These are phyloP conservation scores for Sclerodermus sp. DNA, from an alignment of 2,888 invertebrate species.

Conservation along the genomic window DNA sequence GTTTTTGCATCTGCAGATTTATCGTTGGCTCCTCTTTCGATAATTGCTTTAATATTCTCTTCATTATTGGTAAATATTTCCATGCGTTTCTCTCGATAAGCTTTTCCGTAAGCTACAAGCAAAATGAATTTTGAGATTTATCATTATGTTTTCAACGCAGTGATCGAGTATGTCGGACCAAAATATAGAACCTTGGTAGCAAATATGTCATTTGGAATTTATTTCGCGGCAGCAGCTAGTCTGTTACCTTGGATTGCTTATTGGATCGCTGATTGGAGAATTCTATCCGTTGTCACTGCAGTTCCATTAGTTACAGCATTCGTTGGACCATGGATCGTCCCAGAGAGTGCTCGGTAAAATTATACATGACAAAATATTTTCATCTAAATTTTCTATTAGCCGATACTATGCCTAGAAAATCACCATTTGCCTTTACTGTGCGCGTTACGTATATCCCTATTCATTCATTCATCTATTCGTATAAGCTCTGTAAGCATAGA, in stretches of 20 bases:
- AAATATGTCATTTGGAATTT: slow-evolving; percentile 87
- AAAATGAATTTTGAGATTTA: too few species aligned
- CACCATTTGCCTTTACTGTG: too few species aligned
- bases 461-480: too few species aligned
- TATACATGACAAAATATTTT: too few species aligned
- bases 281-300: slow-evolving; percentile 74
- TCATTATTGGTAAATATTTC: slow-evolving; percentile 76
- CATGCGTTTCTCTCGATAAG: too few species aligned
- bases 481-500: neutral
- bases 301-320: slow-evolving; percentile 73
- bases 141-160: slow-evolving; percentile 58
- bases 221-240: slow-evolving; percentile 81
- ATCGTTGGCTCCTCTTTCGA: slow-evolving; percentile 86
- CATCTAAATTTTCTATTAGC: neutral
- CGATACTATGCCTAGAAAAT: too few species aligned
- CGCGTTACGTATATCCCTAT: too few species aligned
- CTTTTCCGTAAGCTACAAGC: too few species aligned
- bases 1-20: slow-evolving; percentile 78
- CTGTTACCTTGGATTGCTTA: slow-evolving; percentile 84
- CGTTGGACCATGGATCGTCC: slow-evolving; percentile 75
- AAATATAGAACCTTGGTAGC: slow-evolving; percentile 87
- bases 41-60: slow-evolving; percentile 91
- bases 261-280: slow-evolving; percentile 78
- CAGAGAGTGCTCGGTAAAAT: slow-evolving; percentile 77
- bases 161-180: slow-evolving; percentile 85